Evolutionary conservation across 2,113 vertebrate species (phyloP), one percentile per base, ranked within the genome.

Genomic region (Mormoops blainvillei): DNA sequence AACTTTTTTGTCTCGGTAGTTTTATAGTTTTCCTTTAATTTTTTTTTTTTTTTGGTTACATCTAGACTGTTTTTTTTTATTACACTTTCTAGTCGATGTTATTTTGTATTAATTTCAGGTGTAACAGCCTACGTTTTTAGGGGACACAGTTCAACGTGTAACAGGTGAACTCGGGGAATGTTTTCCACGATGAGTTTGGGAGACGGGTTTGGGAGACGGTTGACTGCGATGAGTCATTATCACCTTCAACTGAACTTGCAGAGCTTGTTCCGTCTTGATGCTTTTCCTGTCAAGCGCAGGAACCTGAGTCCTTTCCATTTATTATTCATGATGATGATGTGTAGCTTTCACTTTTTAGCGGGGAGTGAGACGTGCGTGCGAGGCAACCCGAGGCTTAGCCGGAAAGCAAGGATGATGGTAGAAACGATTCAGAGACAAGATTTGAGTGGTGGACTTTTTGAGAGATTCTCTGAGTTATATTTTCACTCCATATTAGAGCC

Each of bases 281-380:
- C 87, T 70, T 89, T 88, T 96, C 80, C 93, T 94, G 93, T 92
- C 56, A 11, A 73, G 71, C 36, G 94, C 36, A 78, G 94, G 84
- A 95, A 91, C 89, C 94, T 33, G 95, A 91, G 93, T 94, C 95
- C 70, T 24, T 52, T 76, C 89, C 93, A 78, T 97, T 92, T 31
- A 96, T 97, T 97, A 97, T 97, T 97, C 85, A 97, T 83, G 95
- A 91, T 7, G 38, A 20, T 73, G 85, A 94, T 88, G 28, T 48
- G 90, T 28, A 65, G 85, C 77, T 78, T 91, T 94, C 80, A 58
- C 92, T 95, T 91, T 93, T 96, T 78, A 94, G 95, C 90, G 38
- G 38, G 2, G 77, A 89, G 10, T 33, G 77, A 95, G 86, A 86
- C n/a, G n/a, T n/a, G 48, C 4, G 0, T 70, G 85, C 26, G 86